Evolutionary conservation across 64 coral and sea anemone genomes (phyloP), one percentile per base, ranked within the genome.

Genomic region (Montipora cactus): DNA sequence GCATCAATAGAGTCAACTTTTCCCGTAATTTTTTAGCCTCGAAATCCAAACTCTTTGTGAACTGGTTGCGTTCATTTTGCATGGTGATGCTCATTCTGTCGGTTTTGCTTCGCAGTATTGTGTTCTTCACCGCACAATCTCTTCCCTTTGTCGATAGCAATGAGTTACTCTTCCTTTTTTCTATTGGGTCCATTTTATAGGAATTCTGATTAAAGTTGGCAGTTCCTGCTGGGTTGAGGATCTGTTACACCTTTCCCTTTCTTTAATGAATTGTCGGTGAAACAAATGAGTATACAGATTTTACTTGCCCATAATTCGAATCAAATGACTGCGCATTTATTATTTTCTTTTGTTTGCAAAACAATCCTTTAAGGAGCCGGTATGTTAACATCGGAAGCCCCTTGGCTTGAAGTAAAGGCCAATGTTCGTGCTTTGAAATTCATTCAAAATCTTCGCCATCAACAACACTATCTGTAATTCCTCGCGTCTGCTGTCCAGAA

Each of bases 11-110:
- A 1, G 61, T 68, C 6, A 86, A 68, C 66, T 86, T 86, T 49
- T 70, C 37, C 19, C 82, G 66, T 50, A 86, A 25, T 46, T 51
- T 86, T 86, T 86, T 86, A 71, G 82, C 82, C 19, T 86, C 82
- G 7, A 86, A 86, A 5, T 86, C 46, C 66, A 86, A 68, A 15
- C 66, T 86, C 20, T 68, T 86, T 51, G 67, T 66, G 50, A 86
- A 71, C 44, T 50, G 82, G 47, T 70, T 86, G 18, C 47, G 62
- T 46, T 86, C 64, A 67, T 47, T 86, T 71, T 86, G 82, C 67
- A 86, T 72, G 16, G 82, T 71, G 47, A 64, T 64, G 11, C 16
- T 71, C 71, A 86, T 72, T 64, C 47, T 86, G 8, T 86, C 61
- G 47, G 25, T 86, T 13, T 45, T 53, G 16, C 50, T 66, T 50